Evolutionary conservation across 2,797 vertebrate species (phyloP).

Genomic region (Tapirus indicus): DNA sequence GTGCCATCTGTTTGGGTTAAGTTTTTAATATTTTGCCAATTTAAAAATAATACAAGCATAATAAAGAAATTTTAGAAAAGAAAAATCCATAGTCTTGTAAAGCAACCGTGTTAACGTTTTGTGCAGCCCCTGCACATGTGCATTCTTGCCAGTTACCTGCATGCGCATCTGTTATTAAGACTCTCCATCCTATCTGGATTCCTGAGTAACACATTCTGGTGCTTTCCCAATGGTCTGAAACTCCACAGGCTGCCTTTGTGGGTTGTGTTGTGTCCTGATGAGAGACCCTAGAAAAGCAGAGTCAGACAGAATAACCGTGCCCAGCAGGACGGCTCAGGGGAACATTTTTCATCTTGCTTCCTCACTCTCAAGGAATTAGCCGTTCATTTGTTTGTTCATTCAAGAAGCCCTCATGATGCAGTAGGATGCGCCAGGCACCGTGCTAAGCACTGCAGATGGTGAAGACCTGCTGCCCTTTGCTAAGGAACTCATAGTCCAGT

Average conservation of each 20-base stretch:
- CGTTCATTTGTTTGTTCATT: neutral
- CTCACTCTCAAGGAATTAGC: neutral
- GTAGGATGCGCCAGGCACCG: neutral
- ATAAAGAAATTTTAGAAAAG: slow-evolving; percentile 24
- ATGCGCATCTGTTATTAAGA: neutral
- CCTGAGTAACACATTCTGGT: neutral
- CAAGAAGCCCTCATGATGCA: neutral
- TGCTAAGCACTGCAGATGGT: neutral
- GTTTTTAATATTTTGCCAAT: slow-evolving; percentile 47
- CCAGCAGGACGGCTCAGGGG: neutral
- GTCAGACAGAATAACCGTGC: neutral
- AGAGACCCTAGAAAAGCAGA: neutral
- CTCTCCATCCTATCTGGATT: neutral
- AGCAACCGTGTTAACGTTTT: neutral
- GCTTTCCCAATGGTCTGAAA: neutral
- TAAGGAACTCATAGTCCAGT: neutral
- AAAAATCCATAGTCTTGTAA: neutral
- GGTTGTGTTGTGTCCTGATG: neutral
- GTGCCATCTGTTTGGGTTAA: neutral
- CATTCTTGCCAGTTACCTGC: neutral
- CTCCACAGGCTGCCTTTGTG: neutral
- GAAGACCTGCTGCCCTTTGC: neutral
- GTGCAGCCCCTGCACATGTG: neutral
- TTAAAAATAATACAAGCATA: slow-evolving; percentile 22
- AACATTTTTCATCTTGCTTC: neutral